These are phyloP conservation scores for Priocnemis perturbator DNA, from an alignment of 2,888 invertebrate species.

Conservation along the genomic window DNA sequence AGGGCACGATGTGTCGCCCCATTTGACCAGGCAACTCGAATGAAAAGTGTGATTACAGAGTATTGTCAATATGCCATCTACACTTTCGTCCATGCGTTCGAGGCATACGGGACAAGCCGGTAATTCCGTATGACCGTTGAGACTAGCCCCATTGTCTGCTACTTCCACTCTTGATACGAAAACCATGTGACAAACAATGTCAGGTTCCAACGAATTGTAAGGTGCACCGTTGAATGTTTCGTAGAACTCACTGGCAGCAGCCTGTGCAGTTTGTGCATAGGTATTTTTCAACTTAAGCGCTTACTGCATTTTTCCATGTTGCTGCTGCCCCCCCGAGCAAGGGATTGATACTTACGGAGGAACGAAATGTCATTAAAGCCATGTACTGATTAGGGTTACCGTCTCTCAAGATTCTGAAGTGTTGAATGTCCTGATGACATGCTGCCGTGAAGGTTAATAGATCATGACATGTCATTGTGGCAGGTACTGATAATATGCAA, in stretches of 20 bases:
- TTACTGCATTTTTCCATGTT: too few relatives aligned
- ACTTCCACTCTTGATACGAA: slow-evolving; percentile 96
- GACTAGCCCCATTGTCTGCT: slow-evolving; percentile 85
- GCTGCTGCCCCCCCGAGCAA: too few relatives aligned
- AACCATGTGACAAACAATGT: slow-evolving; percentile 93
- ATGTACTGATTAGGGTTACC: slow-evolving; percentile 98
- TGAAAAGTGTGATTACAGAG: slow-evolving; percentile 99
- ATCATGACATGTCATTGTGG: slow-evolving; percentile 94
- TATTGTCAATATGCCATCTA: slow-evolving; percentile 97
- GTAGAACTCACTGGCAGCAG: slow-evolving; percentile 93
- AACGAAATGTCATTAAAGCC: slow-evolving; percentile 89
- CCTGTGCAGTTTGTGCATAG: slow-evolving; percentile 73
- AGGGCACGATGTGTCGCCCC: slow-evolving; percentile 98
- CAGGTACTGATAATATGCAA: slow-evolving; percentile 92
- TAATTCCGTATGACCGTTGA: slow-evolving; percentile 92
- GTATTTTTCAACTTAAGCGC: not conserved
- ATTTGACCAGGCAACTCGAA: slow-evolving; percentile 94
- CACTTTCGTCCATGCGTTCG: slow-evolving; percentile 99
- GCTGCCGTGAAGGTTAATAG: slow-evolving; percentile 95
- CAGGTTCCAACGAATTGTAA: slow-evolving; percentile 95
- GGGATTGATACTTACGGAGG: slow-evolving; percentile 56
- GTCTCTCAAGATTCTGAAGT: slow-evolving; percentile 93
- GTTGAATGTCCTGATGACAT: slow-evolving; percentile 91
- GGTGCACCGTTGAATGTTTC: slow-evolving; percentile 93
- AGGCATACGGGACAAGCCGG: slow-evolving; percentile 98